Base-by-base conservation (phyloP, 2,888 invertebrate genomes). In the Clostera curtula region DNA sequence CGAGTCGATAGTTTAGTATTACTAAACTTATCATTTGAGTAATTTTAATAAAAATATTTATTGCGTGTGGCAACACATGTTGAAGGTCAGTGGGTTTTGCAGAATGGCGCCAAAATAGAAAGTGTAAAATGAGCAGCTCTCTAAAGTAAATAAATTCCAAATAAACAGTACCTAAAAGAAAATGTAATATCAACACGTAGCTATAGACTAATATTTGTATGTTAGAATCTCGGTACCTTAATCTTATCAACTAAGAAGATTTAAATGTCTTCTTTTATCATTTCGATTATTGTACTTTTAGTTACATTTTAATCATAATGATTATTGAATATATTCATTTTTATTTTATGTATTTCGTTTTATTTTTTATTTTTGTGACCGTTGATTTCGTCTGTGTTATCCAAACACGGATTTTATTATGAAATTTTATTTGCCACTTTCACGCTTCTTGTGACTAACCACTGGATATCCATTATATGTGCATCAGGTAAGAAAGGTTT, bases 311-410 rank as follows among this genome's bases (percentile, higher is more conserved):
- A 74, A 70, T 71, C 69, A 58, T 75, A 71, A 71, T 68, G 56
- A 68, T 74, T 68, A 73, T 70, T 79, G 66, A 83, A 82, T 83
- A 83, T 83, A 83, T 77, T 76, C 77, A 75, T 75, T 79, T 80
- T 79, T 83, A 82, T 80, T 83, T 83, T 72, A 77, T 64, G 54
- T 68, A 47, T 70, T 76, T 77, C 67, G 73, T 79, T 85, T 84
- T 67, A 73, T 82, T 74, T 76, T 68, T 69, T 62, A 56, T 68
- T 75, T 67, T 30, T 65, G 61, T 72, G 63, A 34, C 43, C 54
- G 44, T 47, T n/a, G n/a, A 33, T 34, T 19, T 48, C 35, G 20
- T 27, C 15, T 24, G 14, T 13, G 14, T 28, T 19, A 5, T 14
- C 10, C 22, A 21, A 6, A 19, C 3, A 6, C 8, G 10, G 4